Base-by-base conservation (phyloP, 2,888 invertebrate genomes). In the Papilio protenor region DNA sequence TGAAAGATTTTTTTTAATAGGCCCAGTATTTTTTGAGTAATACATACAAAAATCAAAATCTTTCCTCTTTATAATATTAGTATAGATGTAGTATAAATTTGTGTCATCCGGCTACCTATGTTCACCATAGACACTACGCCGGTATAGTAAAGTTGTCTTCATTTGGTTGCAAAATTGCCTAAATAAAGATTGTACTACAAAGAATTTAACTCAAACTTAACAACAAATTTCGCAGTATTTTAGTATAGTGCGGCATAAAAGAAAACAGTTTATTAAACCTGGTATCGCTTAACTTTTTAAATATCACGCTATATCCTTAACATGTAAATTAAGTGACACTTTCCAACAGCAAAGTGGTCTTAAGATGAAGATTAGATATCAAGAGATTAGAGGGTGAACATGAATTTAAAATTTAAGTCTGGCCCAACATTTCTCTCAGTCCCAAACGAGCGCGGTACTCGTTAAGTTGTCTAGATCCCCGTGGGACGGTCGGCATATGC, bases 401-500 rank as follows among this genome's bases (percentile, higher is more conserved):
- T 33, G 73, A 79, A 79, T 80, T 80, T 80, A 79, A 79, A 81
- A 81, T 80, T 71, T 77, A 75, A 75, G 57, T 61, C 59, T 23
- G 55, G 49, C 49, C 27, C 59, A 59, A 78, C 73, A 79, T 80
- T 81, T 78, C 76, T 80, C 66, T 80, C 77, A 76, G 82, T 82
- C 80, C 82, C 83, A 82, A 82, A 86, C 85, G 84, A 85, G 85
- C 82, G 84, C 83, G 80, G 82, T 79, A 87, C 90, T 89, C 89
- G 91, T 89, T 90, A 91, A 91, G 92, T 92, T 90, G 83, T 82
- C 81, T 83, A 86, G 89, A 94, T 90, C 93, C 91, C 87, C 94
- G 94, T 94, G 94, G 91, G 94, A 94, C 88, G 80, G 79, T 80
- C 78, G 88, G 89, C 94, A 94, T 92, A 92, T 94, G 94, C 88